These are phyloP conservation scores for Polydrusus tereticollis DNA, from an alignment of 2,888 invertebrate genomes.

Conservation along the genomic window DNA sequence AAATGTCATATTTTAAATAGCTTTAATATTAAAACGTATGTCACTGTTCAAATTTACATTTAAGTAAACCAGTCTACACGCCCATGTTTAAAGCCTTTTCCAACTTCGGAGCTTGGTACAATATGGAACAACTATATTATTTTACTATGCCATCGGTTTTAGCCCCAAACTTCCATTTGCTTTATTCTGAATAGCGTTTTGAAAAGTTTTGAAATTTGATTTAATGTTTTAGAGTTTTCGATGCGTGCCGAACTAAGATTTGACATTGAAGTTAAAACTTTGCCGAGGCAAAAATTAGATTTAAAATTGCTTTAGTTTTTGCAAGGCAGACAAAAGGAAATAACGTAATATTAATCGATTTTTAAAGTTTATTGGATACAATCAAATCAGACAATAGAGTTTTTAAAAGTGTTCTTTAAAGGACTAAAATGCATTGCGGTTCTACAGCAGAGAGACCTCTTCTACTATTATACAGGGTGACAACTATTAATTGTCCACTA, in stretches of 20 bases:
- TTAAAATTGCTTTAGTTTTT: slow-evolving; percentile 44
- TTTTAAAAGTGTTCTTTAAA: too few species aligned
- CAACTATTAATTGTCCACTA: too few species aligned
- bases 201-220: slow-evolving; percentile 48
- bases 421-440: too few species aligned
- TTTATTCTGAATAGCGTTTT: slow-evolving; percentile 46
- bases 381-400: neutral
- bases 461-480: too few species aligned
- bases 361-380: neutral
- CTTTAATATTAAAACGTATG: neutral
- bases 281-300: slow-evolving; percentile 46
- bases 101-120: slow-evolving; percentile 41
- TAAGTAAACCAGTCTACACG: slow-evolving; percentile 5
- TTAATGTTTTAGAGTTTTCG: slow-evolving; percentile 48
- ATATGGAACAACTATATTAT: slow-evolving; percentile 44
- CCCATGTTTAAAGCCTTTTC: slow-evolving; percentile 13
- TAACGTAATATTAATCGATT: slow-evolving; percentile 6
- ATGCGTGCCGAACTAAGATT: slow-evolving; percentile 47
- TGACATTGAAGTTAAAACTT: slow-evolving; percentile 45
- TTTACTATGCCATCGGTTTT: slow-evolving; percentile 43
- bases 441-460: too few species aligned
- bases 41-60: neutral
- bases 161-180: slow-evolving; percentile 36
- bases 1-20: neutral
- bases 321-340: slow-evolving; percentile 24